These are phyloP conservation scores for Aplysia californica DNA, from an alignment of 1,140 invertebrate genomes.

Conservation along the genomic window DNA sequence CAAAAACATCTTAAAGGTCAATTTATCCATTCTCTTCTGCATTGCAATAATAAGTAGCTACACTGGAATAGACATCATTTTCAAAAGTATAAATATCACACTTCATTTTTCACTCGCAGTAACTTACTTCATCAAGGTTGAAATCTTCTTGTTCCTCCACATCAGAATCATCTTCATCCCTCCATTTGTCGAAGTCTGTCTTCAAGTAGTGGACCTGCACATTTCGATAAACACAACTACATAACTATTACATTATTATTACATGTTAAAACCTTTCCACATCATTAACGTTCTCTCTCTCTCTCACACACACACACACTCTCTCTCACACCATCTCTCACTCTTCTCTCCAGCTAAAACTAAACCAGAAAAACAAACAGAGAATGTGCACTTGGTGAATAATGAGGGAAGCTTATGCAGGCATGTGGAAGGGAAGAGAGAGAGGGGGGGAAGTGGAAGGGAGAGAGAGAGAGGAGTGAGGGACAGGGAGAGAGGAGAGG, in stretches of 20 bases:
- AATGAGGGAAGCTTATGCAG: neutral
- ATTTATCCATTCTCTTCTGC: too few relatives aligned
- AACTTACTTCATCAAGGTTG: conserved; percentile 26
- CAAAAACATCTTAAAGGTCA: too few relatives aligned
- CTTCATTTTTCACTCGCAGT: too few relatives aligned
- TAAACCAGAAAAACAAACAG: neutral
- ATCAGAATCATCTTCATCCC: conserved; percentile 30
- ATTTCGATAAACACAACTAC: neutral
- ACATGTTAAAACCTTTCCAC: neutral
- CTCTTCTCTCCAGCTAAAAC: neutral
- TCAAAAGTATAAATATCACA: too few relatives aligned
- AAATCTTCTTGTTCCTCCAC: conserved; percentile 26
- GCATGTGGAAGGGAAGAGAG: neutral
- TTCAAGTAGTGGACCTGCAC: conserved; percentile 22
- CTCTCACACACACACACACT: neutral
- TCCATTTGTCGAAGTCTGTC: conserved; percentile 29
- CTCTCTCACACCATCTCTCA: neutral
- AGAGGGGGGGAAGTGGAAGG: too few relatives aligned
- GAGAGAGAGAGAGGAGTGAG: too few relatives aligned
- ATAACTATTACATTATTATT: too few relatives aligned
- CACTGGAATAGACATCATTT: too few relatives aligned
- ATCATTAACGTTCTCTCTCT: too few relatives aligned
- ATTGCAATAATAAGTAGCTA: too few relatives aligned
- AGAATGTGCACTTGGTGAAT: neutral
- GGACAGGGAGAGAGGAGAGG: too few relatives aligned